Conservation (phyloP, 2,888 invertebrate genomes). For the Sinopyrophorus schimmeli region DNA sequence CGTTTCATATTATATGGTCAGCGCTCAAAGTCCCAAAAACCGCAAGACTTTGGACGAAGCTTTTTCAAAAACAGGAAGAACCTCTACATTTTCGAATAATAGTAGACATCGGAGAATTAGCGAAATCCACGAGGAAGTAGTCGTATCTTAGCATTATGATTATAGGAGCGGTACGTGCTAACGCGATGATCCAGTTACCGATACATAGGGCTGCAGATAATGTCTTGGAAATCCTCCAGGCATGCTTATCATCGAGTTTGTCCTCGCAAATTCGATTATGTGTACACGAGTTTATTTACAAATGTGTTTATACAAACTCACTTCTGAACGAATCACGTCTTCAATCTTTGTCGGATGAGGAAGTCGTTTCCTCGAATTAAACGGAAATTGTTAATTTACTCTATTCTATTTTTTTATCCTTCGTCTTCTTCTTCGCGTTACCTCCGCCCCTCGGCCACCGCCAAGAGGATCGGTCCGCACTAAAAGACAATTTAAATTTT, state of each 20-base stretch:
- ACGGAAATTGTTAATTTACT: conserved; percentile 5
- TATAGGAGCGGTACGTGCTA: conserved; percentile 33
- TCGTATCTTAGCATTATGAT: conserved; percentile 33
- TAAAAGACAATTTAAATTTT: too few relatives aligned
- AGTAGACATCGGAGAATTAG: conserved; percentile 26
- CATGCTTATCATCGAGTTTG: conserved; percentile 33
- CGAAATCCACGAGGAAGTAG: conserved; percentile 28
- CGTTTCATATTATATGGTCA: conserved; percentile 31
- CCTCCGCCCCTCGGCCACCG: too few relatives aligned
- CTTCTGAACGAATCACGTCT: conserved; percentile 31
- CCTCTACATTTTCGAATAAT: conserved; percentile 25
- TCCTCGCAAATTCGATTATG: conserved; percentile 32
- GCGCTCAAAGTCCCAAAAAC: conserved; percentile 13
- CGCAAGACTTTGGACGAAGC: conserved; percentile 22
- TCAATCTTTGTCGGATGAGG: conserved; percentile 24
- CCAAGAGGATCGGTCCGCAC: too few relatives aligned
- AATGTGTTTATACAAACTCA: conserved; percentile 31
- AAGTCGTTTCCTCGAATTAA: conserved; percentile 19
- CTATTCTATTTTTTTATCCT: too few relatives aligned
- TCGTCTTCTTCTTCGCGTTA: too few relatives aligned
- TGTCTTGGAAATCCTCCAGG: conserved; percentile 33
- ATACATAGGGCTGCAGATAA: conserved; percentile 32
- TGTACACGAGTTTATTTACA: conserved; percentile 34
- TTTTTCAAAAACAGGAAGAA: conserved; percentile 19
- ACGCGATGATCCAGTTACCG: conserved; percentile 33